Conservation (phyloP, 2,113 vertebrate genomes). For the Zosterops hypoxanthus region DNA sequence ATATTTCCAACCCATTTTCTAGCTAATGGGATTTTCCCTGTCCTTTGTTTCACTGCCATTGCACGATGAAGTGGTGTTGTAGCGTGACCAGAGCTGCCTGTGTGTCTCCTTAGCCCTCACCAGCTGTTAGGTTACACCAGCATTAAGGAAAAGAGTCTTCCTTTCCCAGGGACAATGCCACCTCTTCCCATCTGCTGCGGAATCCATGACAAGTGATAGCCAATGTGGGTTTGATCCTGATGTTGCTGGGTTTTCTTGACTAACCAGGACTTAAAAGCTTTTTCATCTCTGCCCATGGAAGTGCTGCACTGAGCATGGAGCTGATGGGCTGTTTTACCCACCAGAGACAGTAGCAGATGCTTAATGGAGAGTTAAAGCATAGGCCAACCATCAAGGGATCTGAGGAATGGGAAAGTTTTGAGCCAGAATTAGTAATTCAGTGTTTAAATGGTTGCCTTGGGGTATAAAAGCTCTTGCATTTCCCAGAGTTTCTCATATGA, state of each 20-base stretch:
- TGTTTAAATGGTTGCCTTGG: background rate
- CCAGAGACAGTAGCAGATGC: background rate
- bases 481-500: background rate
- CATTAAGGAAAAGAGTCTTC: background rate
- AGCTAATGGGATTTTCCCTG: background rate
- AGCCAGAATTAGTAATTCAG: background rate
- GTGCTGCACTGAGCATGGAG: background rate
- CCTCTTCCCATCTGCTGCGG: background rate
- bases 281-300: background rate
- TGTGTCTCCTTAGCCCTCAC: background rate
- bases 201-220: background rate
- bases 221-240: background rate
- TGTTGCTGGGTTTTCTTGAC: background rate
- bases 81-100: background rate
- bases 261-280: background rate
- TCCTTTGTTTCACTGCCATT: background rate
- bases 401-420: background rate
- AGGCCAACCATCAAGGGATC: background rate
- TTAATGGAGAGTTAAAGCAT: slow-evolving; percentile 21
- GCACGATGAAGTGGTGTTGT: background rate
- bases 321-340: rapidly evolving
- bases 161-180: background rate
- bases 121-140: background rate
- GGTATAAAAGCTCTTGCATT: slow-evolving; percentile 17
- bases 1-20: background rate